Base-by-base conservation (phyloP, 2,888 invertebrate genomes). In the Athalia rosae region DNA sequence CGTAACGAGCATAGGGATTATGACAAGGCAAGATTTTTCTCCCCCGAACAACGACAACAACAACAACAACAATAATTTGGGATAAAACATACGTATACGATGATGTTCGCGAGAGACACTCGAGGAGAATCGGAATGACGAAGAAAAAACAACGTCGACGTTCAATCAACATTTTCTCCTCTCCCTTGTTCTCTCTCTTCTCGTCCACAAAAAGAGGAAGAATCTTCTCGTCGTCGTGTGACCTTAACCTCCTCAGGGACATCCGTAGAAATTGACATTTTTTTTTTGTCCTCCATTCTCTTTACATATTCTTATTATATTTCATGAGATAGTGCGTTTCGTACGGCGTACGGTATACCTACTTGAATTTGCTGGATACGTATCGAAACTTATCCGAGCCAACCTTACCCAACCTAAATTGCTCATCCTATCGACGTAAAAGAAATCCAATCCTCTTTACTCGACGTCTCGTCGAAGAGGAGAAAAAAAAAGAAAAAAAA, bases 1-100 rank as follows among this genome's bases (percentile, higher is more conserved):
- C 73, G 47, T 73, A 73, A 73, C 47, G 73, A 73, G 73, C 59
- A 73, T 6, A 48, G 73, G 59, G 73, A 73, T 73, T 73, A 73
- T 73, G 73, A 59, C 73, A 47, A 73, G 73, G 73, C 45, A 6
- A 73, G 59, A 28, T 2, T 28, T 28, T 28, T 28, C 28, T 28
- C 2, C 28, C 28, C 28, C 28, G 28, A 28, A 28, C 28, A 28
- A 28, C 28, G 28, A 28, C 28, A 28, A 28, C 28, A 28, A 28
- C 28, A 28, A 28, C 28, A 28, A 28, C 28, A 28, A 28, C 28
- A n/a, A 28, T 28, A 28, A 28, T 28, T 28, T 28, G 28, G 28
- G 28, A 28, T 28, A 28, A 28, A 2, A 28, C 28, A 28, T 28
- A 28, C 28, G 28, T 28, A 28, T 28, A 28, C 28, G 2, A 28